Base-by-base conservation (phyloP, 2,888 invertebrate genomes). In the Apodemia mormo region DNA sequence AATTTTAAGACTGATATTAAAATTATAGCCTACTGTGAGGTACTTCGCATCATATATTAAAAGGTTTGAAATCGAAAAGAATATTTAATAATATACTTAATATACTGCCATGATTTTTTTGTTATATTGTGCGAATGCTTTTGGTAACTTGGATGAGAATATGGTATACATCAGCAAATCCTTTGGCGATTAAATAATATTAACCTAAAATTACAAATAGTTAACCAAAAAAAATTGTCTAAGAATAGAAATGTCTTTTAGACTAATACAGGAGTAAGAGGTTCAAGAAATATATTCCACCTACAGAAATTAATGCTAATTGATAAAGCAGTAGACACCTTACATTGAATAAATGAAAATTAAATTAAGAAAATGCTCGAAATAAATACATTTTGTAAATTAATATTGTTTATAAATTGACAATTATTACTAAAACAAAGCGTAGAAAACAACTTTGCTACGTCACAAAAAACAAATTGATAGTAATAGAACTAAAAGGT, bases 161-260 rank as follows among this genome's bases (percentile, higher is more conserved):
- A 76, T 68, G 69, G 71, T 76, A 78, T 74, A 69, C 68, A 72
- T 70, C 71, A 74, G 77, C 78, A 77, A 81, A 79, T 80, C 87
- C 91, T 91, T 92, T 92, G 91, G 90, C 85, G 85, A 83, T 82
- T 82, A 83, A 75, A 80, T 76, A 81, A 82, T 78, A 84, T 85
- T 85, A 89, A 87, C 84, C 85, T 88, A 89, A 82, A 81, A 81
- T 83, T 88, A 91, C 78, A 90, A 89, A 85, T 86, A 89, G 84
- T 85, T 86, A 88, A 90, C 87, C 84, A 82, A 88, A 86, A 79
- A 83, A 85, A 85, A 86, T 78, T 80, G 82, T 73, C 71, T 73
- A 75, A 74, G 70, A 70, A 66, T 67, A 66, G 74, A 73, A 45
- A 84, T 88, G 90, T 91, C 88, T 91, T 91, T 90, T 89, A 58